Conservation (phyloP, 2,113 vertebrate species). For the Rhinolophus sinicus region DNA sequence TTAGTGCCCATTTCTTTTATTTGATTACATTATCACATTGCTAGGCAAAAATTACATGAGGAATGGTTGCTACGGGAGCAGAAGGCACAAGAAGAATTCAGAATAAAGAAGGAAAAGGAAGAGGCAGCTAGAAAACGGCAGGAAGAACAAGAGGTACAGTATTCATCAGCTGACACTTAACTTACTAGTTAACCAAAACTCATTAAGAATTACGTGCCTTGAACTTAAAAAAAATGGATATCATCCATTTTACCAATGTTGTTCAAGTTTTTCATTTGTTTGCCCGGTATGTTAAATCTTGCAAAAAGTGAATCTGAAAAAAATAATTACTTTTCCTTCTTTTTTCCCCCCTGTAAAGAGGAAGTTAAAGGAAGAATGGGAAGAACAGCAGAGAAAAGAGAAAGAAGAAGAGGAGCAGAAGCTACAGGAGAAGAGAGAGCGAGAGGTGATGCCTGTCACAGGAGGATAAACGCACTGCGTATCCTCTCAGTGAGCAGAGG, state of each 20-base stretch:
- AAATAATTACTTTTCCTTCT: background rate
- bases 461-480: slow-evolving; percentile 91
- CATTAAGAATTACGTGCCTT: background rate
- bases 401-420: slow-evolving; percentile 90
- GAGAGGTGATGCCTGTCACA: slow-evolving; percentile 95
- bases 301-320: slow-evolving; percentile 1
- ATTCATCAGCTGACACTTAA: background rate
- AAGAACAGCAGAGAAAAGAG: slow-evolving; percentile 93
- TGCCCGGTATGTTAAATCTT: background rate
- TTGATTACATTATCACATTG: slow-evolving; percentile 68
- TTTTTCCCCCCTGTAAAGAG: slow-evolving; percentile 84
- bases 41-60: slow-evolving; percentile 91
- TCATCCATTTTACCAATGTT: background rate
- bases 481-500: slow-evolving; percentile 87
- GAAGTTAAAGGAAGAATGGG: slow-evolving; percentile 97
- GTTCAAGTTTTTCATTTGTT: background rate
- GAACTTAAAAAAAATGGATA: background rate
- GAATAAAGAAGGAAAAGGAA: slow-evolving; percentile 90
- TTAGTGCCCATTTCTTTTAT: slow-evolving; percentile 46
- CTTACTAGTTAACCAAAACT: background rate
- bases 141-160: slow-evolving; percentile 94
- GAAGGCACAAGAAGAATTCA: slow-evolving; percentile 95
- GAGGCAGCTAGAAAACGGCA: slow-evolving; percentile 90
- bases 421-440: slow-evolving; percentile 93
- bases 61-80: slow-evolving; percentile 94